Base-by-base conservation (phyloP, 2,113 vertebrate genomes). In the Plotosus lineatus region DNA sequence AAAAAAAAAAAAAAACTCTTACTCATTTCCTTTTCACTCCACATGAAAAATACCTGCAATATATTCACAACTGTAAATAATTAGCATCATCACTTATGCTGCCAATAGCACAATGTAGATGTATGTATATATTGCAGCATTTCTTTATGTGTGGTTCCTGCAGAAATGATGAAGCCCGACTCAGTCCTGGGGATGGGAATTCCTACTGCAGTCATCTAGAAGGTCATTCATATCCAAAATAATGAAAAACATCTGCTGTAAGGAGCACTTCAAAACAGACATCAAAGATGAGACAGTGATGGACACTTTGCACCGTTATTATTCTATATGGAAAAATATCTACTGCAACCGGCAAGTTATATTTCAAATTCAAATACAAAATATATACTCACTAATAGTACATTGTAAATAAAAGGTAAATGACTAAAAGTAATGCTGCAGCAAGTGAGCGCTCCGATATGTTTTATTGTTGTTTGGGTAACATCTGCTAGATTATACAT, bases 181-280 rank as follows among this genome's bases (percentile, higher is more conserved):
- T 48, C 15, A 28, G 9, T 1, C 69, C 3, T 51, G 5, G 17
- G 36, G 15, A 42, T 63, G 17, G 33, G 33, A 63, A 65, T 65
- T n/a, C 14, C 23, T 15, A 26, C 17, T 73, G 28, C 14, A 51
- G 28, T 51, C 26, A 73, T 51, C 28, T 51, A 36, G 31, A 31
- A 50, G 42, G 69, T 72, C 26, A 33, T 71, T 69, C 66, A 38
- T 31, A 69, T 44, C n/a, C 0, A 19, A 28, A 21, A n/a, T 48
- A 14, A 48, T 48, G 8, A 71, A 71, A 71, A 71, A 48, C 42
- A 46, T 71, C 48, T 26, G 28, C 12, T 17, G 66, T 46, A 48
- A 26, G 48, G 68, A 48, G 14, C 68, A 71, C 40, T 71, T 71
- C 23, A 44, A 44, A 63, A 63, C 60, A 48, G 66, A 48, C n/a